Evolutionary conservation across 64 coral and sea anemone genomes (phyloP).

Genomic region (Montipora efflorescens): DNA sequence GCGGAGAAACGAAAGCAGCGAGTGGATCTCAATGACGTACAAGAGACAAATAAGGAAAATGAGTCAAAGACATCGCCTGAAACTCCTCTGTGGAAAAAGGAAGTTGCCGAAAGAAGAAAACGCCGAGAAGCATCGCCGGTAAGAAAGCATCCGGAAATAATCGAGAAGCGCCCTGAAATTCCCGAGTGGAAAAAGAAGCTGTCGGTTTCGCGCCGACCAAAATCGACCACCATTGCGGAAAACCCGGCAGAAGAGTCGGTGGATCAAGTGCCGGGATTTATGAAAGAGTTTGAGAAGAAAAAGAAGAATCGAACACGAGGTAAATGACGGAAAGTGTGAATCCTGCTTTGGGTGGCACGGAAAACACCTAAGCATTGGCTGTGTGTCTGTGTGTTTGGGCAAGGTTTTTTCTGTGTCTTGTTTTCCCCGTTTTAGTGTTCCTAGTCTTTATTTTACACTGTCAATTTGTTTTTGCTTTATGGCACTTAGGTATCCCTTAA

Average conservation of each 20-base stretch:
- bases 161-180: neutral
- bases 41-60: conserved; percentile 18
- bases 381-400: too few relatives aligned
- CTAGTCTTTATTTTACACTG: too few relatives aligned
- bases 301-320: conserved; percentile 35
- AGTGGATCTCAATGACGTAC: neutral
- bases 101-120: conserved; percentile 21
- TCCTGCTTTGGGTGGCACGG: too few relatives aligned
- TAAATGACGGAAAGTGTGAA: neutral
- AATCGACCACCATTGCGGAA: neutral
- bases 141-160: neutral
- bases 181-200: conserved; percentile 30
- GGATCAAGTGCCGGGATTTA: conserved; percentile 52
- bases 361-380: too few relatives aligned
- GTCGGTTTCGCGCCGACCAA: neutral
- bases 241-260: neutral
- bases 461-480: too few relatives aligned
- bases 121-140: neutral
- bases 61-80: conserved; percentile 20
- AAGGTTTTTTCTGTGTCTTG: too few relatives aligned
- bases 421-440: too few relatives aligned
- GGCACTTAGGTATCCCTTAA: too few relatives aligned
- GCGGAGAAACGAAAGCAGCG: conserved; percentile 53
- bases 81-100: conserved; percentile 18
- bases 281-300: conserved; percentile 80